Evolutionary conservation across 2,888 invertebrate genomes (phyloP), one percentile per base, ranked within the genome.

Genomic region (Nowickia ferox): DNA sequence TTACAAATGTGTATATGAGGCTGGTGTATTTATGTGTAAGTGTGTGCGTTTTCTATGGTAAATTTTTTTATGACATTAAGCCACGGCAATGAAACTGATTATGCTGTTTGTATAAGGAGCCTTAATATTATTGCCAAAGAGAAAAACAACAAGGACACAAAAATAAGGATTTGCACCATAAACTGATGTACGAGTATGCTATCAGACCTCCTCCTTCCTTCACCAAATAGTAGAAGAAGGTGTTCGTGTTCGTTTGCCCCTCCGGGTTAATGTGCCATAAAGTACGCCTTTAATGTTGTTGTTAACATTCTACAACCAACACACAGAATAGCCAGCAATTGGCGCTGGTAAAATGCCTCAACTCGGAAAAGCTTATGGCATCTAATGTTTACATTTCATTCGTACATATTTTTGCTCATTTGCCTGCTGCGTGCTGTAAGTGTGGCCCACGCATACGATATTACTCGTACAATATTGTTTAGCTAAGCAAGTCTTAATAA

Each of bases 251-350:
- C 66, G 51, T 17, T 51, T 66, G n/a, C 13, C 22, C 46, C 13
- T 17, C 46, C 40, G 9, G 66, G 40, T n/a, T 66, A 44, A 59
- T 75, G 65, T 53, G 72, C 63, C 63, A 86, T 82, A 83, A 80
- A 83, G 74, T 83, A 79, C 79, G 83, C 86, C 79, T 79, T 83
- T 72, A 75, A 75, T 81, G 61, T 68, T 79, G 65, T 51, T 83
- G 76, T 76, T 68, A 86, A 80, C 76, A 86, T 86, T 86, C 83
- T 83, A 83, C 76, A 75, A 42, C 63, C 76, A 69, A 30, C 55
- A 30, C 11, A 38, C 13, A 22, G 19, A 44, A 30, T 30, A 30
- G 30, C 30, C 13, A 71, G 48, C 57, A 42, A n/a, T 51, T 17
- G 51, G 40, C 10, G 42, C 79, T 66, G 51, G 48, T 30, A 48